A percentile compares a stretch with the other conserved stretches of the same genome.
phyloP scores from a whole-genome alignment of 2,113 vertebrate species.

The human (Homo sapiens) region GRCh38 chr9:76214001-76214500 shows the following conservation, averaged over 20 bases:
- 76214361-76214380: not conserved
- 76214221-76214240: not conserved
- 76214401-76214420: not conserved
- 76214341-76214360: not conserved
- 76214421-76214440: not conserved
- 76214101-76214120: not conserved
- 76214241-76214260: not conserved
- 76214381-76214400: not conserved
- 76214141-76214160: not conserved
- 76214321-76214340: not conserved
- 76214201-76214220: not conserved
- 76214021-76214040: not conserved
- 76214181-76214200: not conserved
- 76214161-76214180: not conserved
- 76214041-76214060: not conserved
- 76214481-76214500: not conserved
- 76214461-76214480: not conserved
- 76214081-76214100: not conserved
- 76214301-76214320: not conserved
- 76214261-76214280: not conserved
- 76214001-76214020: not conserved
- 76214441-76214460: not conserved
- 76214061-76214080: not conserved
- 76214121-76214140: not conserved
- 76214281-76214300: not conserved